phyloP scores from a whole-genome alignment of 2,113 vertebrate species.

The Odontesthes bonariensis region DNA sequence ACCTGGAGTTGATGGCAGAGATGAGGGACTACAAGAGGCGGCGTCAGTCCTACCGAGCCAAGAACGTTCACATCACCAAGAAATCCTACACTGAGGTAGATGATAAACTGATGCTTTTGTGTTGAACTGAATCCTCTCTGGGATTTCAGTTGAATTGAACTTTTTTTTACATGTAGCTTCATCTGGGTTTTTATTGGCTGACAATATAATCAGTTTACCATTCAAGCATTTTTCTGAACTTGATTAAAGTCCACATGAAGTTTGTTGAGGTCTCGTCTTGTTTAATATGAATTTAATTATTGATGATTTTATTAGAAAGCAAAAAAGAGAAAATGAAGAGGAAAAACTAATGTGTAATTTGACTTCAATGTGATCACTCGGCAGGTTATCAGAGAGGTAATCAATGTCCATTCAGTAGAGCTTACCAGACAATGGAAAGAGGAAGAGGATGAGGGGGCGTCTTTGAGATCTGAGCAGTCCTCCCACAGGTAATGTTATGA shows the following conservation, averaged over 20 bases:
- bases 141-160: not conserved
- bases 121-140: not conserved
- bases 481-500: constrained; percentile 78
- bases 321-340: no score
- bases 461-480: constrained; percentile 63
- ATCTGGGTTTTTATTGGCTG: no score
- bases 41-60: constrained; percentile 95
- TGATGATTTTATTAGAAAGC: no score
- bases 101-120: not conserved
- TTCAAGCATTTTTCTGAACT: not conserved
- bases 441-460: constrained; percentile 77
- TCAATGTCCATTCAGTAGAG: constrained; percentile 93
- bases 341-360: not conserved
- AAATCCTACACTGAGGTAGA: constrained; percentile 95
- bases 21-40: constrained; percentile 98
- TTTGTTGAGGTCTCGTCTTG: no score
- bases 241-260: no score
- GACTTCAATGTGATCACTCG: not conserved
- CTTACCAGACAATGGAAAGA: constrained; percentile 91
- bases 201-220: not conserved
- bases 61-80: constrained; percentile 99
- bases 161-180: no score
- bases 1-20: constrained; percentile 97
- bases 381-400: constrained; percentile 96
- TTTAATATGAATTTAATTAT: no score